Evolutionary conservation across 2,888 invertebrate genomes (phyloP), one percentile per base, ranked within the genome.

Genomic region (Azorinus chamasolen): DNA sequence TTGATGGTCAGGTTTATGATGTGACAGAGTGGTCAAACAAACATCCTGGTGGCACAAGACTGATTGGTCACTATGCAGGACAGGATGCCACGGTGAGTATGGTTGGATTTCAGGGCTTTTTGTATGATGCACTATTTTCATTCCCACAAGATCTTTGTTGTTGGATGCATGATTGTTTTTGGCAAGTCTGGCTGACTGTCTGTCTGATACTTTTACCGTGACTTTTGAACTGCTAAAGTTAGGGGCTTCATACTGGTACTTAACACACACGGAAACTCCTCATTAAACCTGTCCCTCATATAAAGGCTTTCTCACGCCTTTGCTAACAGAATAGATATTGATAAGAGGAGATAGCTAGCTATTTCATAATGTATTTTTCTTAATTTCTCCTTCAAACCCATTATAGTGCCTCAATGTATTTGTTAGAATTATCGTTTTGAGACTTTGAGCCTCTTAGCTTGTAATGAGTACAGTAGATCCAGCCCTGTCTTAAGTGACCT

Each of bases 1-100:
- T 93, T 20, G 87, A 92, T 10, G 87, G 89, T 37, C 72, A 90
- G 48, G 92, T 93, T 16, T 93, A 93, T 71, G 90, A 93, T 76
- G 90, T 93, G 41, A 91, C 92, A 6, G 71, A 84, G 48, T 93
- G 92, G 91, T 70, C 88, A 16, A 72, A 79, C 18, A 86, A 86
- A 62, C 93, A 93, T 79, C 93, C 93, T 8, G 93, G 93, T 14
- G 93, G 93, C 0, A 76, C 86, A 18, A 77, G 84, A 41, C 87
- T 93, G 59, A 89, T 93, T 50, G 83, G 87, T 12, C 92, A 92
- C 69, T 93, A 91, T 78, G 91, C 92, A 55, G 90, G 90, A 22
- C 88, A 90, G 70, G 89, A 90, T 84, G 90, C 88, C 12, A 88
- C 90, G 8, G 89, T 90, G 66, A 69, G 71, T 62, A 41, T 50